Evolutionary conservation across 2,888 invertebrate species (phyloP).

Genomic region (Leptothorax acervorum): DNA sequence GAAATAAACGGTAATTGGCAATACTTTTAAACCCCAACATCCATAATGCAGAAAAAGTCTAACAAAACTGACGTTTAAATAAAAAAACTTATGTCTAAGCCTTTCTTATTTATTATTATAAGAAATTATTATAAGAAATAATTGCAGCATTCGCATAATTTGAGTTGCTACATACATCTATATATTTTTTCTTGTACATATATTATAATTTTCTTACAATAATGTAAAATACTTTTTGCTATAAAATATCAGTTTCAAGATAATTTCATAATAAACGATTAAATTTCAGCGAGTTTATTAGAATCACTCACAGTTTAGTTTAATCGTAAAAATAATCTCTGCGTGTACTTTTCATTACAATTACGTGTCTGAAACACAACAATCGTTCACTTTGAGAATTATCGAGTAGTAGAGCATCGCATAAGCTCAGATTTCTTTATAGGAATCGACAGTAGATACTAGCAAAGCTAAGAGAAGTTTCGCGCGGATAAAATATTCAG

Average conservation of each 20-base stretch:
- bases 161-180: neutral
- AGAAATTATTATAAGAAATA: neutral
- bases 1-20: neutral
- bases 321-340: neutral
- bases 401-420: slow-evolving; percentile 10
- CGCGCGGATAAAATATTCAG: slow-evolving; percentile 73
- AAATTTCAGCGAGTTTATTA: neutral
- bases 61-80: neutral
- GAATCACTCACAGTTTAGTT: neutral
- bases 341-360: slow-evolving; percentile 15
- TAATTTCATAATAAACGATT: slow-evolving; percentile 1
- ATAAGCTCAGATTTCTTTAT: slow-evolving; percentile 57
- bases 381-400: slow-evolving; percentile 37
- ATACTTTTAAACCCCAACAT: neutral
- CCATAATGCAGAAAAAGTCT: neutral
- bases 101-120: neutral
- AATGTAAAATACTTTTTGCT: neutral
- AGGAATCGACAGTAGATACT: slow-evolving; percentile 64
- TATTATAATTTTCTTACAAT: neutral
- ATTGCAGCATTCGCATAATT: neutral
- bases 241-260: neutral
- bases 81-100: neutral
- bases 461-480: slow-evolving; percentile 60
- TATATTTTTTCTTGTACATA: neutral
- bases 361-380: neutral